Evolutionary conservation across 2,797 vertebrate genomes (phyloP).

Genomic region (Petrocephalus sullivani): DNA sequence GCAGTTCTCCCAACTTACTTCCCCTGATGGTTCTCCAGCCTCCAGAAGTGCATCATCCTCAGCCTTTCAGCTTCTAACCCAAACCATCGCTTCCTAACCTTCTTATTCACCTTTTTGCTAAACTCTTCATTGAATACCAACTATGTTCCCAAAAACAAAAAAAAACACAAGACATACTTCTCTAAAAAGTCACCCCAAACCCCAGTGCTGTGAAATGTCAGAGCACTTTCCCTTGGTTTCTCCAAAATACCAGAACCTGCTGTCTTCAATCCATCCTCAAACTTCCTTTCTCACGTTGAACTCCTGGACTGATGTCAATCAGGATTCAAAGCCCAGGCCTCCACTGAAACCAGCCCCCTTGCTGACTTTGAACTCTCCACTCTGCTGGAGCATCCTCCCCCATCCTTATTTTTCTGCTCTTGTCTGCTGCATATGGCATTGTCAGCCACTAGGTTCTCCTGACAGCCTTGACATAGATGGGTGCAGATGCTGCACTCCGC

Average conservation of each 20-base stretch:
- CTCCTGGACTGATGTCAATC: not conserved
- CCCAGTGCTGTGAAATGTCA: not conserved
- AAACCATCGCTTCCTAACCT: not conserved
- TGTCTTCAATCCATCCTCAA: not conserved
- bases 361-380: not conserved
- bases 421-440: not conserved
- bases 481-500: not conserved
- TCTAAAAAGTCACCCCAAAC: not conserved
- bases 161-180: not conserved
- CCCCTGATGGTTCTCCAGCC: not conserved
- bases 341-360: not conserved
- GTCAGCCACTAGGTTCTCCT: constrained; percentile 9
- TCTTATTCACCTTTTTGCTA: not conserved
- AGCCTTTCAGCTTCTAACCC: not conserved
- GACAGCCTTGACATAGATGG: constrained; percentile 9
- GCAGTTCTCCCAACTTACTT: not conserved
- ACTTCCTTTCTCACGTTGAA: constrained; percentile 6
- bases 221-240: not conserved
- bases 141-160: not conserved
- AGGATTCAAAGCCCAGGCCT: constrained; percentile 11
- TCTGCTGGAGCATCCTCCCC: not conserved
- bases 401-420: not conserved
- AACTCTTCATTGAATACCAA: not conserved
- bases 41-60: not conserved
- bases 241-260: constrained; percentile 2